Conservation (phyloP, 2,113 vertebrate species). For the Cairina moschata region DNA sequence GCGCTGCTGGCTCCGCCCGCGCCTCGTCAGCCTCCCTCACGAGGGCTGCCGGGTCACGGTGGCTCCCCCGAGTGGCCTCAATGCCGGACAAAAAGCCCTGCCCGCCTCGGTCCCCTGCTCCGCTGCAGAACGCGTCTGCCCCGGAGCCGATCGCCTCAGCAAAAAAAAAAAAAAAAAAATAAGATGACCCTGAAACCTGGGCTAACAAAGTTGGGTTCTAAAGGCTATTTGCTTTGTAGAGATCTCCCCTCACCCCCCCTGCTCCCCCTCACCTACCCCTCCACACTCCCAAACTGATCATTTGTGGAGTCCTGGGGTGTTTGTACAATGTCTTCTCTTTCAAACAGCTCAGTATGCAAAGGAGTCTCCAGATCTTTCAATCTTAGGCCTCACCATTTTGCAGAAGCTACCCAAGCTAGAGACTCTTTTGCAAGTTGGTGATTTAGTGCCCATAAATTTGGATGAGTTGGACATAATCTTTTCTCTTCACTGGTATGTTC, state of each 20-base stretch:
- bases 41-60: too few species aligned
- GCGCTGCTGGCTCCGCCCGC: too few species aligned
- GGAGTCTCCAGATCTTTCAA: neutral
- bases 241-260: neutral
- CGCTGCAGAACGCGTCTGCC: too few species aligned
- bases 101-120: too few species aligned
- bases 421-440: neutral
- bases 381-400: neutral
- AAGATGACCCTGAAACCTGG: neutral
- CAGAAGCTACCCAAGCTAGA: neutral
- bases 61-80: too few species aligned
- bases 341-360: neutral
- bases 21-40: too few species aligned
- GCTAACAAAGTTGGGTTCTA: neutral
- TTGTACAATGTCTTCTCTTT: neutral
- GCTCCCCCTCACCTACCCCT: too few species aligned
- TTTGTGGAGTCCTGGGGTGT: neutral
- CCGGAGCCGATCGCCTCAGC: too few species aligned
- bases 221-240: neutral
- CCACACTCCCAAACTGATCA: neutral
- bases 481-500: neutral
- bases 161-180: too few species aligned
- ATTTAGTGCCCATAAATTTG: neutral
- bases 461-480: neutral
- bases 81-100: too few species aligned